These are phyloP conservation scores for Lepidurus apus DNA, from an alignment of 1,140 invertebrate species.

Conservation along the genomic window DNA sequence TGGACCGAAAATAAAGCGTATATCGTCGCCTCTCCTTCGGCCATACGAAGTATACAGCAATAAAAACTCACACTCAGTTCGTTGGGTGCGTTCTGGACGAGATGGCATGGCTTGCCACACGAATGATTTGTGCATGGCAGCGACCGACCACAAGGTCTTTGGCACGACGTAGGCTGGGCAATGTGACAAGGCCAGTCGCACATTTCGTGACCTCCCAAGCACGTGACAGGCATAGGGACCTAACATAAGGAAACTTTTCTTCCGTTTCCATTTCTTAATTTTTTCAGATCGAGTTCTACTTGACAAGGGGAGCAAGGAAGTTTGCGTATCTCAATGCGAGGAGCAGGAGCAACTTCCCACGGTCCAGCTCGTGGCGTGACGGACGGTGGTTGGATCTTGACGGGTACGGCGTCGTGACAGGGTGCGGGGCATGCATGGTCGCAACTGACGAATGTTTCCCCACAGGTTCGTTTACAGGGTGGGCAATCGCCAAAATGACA, in stretches of 20 bases:
- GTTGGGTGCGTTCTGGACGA: conserved; percentile 45
- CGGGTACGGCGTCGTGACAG: conserved; percentile 75
- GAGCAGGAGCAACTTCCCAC: conserved; percentile 57
- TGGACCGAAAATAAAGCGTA: no score
- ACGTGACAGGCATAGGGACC: conserved; percentile 63
- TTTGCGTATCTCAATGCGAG: conserved; percentile 57
- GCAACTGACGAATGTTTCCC: conserved; percentile 57
- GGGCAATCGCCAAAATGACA: conserved; percentile 87
- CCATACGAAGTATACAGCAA: background rate
- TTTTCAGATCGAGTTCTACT: conserved; percentile 43
- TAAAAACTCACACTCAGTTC: conserved; percentile 36
- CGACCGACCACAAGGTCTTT: conserved; percentile 60
- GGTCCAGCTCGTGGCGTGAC: conserved; percentile 59
- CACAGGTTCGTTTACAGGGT: conserved; percentile 69
- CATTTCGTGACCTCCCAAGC: conserved; percentile 76
- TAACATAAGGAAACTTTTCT: conserved; percentile 28
- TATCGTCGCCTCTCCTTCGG: no score
- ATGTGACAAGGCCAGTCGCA: conserved; percentile 66
- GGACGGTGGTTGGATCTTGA: conserved; percentile 51
- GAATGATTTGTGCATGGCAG: conserved; percentile 73
- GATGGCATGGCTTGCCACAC: conserved; percentile 69
- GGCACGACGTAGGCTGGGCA: conserved; percentile 65
- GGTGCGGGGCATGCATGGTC: conserved; percentile 63
- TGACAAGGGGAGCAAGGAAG: conserved; percentile 54
- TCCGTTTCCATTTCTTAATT: background rate